These are phyloP conservation scores for Nesoenas mayeri DNA, from an alignment of 2,113 vertebrate genomes.

Conservation along the genomic window DNA sequence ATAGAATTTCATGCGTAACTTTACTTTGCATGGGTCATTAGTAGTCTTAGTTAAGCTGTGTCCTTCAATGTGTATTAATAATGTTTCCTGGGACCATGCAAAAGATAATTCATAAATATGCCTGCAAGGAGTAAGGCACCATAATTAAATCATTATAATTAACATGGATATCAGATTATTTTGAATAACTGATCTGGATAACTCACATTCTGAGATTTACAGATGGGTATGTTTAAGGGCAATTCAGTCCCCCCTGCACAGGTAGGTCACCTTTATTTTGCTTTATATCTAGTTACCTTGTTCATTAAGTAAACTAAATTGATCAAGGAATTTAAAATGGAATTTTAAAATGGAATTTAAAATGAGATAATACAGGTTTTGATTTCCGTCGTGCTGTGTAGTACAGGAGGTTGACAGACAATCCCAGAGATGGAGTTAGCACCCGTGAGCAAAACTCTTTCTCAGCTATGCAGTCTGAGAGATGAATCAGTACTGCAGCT, in stretches of 20 bases:
- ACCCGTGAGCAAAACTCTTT: background rate
- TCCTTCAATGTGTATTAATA: constrained; percentile 66
- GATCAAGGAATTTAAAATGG: background rate
- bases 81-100: constrained; percentile 55
- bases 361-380: background rate
- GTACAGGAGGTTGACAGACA: background rate
- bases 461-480: background rate
- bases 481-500: accelerated
- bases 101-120: constrained; percentile 69
- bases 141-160: constrained; percentile 75
- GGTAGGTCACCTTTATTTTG: background rate
- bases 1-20: constrained; percentile 53
- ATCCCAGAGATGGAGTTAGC: background rate
- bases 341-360: background rate
- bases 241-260: background rate
- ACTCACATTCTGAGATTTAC: constrained; percentile 25
- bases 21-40: constrained; percentile 63
- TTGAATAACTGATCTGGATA: constrained; percentile 13
- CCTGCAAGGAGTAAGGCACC: constrained; percentile 50
- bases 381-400: background rate
- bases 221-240: background rate
- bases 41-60: constrained; percentile 60
- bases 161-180: constrained; percentile 58
- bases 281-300: background rate
- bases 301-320: background rate